These are phyloP conservation scores for Gastrophysa polygoni DNA, from an alignment of 2,888 invertebrate genomes.

Conservation along the genomic window DNA sequence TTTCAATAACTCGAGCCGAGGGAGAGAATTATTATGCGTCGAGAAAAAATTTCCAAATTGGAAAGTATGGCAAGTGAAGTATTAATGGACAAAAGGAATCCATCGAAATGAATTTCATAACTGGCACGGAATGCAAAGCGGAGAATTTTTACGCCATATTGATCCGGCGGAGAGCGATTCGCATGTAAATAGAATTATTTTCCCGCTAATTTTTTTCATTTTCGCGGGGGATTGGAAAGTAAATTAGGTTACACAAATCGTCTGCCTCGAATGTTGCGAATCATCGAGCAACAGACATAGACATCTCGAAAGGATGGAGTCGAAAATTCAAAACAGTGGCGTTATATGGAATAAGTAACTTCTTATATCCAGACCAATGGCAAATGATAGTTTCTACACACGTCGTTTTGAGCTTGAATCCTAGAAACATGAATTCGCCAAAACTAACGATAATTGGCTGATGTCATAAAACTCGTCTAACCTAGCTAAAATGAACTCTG, in stretches of 20 bases:
- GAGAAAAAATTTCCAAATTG: slow-evolving; percentile 9
- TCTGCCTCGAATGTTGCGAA: background rate
- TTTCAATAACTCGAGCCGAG: too few species aligned
- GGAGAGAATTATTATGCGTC: slow-evolving; percentile 4
- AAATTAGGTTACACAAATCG: background rate
- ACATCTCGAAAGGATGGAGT: too few species aligned
- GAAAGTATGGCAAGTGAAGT: slow-evolving; percentile 7
- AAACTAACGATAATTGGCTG: too few species aligned
- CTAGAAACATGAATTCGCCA: too few species aligned
- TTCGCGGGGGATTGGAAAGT: background rate
- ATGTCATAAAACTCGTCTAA: too few species aligned
- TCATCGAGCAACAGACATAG: too few species aligned
- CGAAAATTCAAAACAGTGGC: too few species aligned
- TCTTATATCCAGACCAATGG: too few species aligned
- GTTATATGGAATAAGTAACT: too few species aligned
- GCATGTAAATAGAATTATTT: slow-evolving; percentile 9
- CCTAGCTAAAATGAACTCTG: too few species aligned
- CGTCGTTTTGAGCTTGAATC: too few species aligned
- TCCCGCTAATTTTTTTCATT: background rate
- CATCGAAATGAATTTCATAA: slow-evolving; percentile 18
- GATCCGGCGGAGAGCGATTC: background rate
- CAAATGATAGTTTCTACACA: too few species aligned
- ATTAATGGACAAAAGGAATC: slow-evolving; percentile 15
- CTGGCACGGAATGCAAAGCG: slow-evolving; percentile 12
- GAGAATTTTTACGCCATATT: slow-evolving; percentile 12